Conservation (phyloP, 2,113 vertebrate genomes). For the Centrocercus urophasianus region DNA sequence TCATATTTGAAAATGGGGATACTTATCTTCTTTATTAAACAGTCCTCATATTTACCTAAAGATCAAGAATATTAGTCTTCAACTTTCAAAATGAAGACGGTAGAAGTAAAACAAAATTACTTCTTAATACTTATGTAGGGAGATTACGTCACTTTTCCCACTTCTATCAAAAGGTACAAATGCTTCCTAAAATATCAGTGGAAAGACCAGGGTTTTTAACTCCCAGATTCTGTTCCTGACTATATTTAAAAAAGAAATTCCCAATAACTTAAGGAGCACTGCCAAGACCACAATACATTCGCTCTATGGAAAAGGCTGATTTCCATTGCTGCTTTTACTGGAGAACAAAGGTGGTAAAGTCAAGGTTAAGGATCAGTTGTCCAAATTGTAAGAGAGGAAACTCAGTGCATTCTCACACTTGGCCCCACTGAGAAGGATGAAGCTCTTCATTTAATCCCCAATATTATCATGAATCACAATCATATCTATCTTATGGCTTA, state of each 20-base stretch:
- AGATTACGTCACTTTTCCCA: background rate
- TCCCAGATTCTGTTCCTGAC: background rate
- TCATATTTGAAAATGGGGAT: background rate
- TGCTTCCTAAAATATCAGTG: background rate
- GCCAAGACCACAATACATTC: background rate
- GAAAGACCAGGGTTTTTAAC: background rate
- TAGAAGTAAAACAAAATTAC: background rate
- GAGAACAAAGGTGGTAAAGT: background rate
- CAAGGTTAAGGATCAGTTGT: background rate
- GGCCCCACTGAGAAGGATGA: background rate
- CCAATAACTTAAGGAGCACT: background rate
- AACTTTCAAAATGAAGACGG: background rate
- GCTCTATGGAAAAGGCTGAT: background rate
- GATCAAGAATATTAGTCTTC: background rate
- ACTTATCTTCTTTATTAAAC: background rate
- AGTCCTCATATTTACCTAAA: background rate
- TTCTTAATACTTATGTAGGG: background rate
- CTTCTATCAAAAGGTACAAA: background rate
- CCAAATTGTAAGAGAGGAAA: background rate
- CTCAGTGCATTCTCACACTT: background rate
- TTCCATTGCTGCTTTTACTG: background rate
- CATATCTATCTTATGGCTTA: background rate
- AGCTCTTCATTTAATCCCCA: background rate
- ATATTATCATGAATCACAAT: background rate
- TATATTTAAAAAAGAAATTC: background rate